A percentile compares a stretch with the other conserved stretches of the same genome.
Conservation (phyloP, 2,888 invertebrate genomes). For the Aethes cnicana region DNA sequence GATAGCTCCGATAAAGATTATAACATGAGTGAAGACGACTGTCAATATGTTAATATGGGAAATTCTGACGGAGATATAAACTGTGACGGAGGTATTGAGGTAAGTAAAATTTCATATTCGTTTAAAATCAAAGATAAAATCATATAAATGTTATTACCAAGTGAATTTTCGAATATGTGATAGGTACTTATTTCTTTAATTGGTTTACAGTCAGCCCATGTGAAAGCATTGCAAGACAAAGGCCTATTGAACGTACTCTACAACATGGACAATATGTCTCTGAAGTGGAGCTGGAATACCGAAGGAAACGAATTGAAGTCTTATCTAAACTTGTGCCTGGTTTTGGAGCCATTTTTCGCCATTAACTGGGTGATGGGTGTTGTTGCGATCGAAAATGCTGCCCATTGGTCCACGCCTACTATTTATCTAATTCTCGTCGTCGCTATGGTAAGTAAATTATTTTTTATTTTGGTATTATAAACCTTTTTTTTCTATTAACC, state of each 20-base stretch:
- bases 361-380: constrained; percentile 89
- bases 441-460: constrained; percentile 74
- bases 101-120: constrained; percentile 37
- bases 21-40: constrained; percentile 65
- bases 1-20: constrained; percentile 73
- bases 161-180: too few species aligned
- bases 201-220: constrained; percentile 38
- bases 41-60: constrained; percentile 57
- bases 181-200: neutral
- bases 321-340: constrained; percentile 84
- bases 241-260: constrained; percentile 65
- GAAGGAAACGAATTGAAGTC: constrained; percentile 83
- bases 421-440: constrained; percentile 82
- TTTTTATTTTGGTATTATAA: neutral
- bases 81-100: constrained; percentile 58
- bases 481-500: constrained; percentile 2
- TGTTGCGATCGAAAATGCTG: constrained; percentile 86
- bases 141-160: too few species aligned
- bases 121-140: too few species aligned
- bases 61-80: constrained; percentile 47
- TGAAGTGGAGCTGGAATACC: constrained; percentile 71
- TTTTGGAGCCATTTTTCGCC: constrained; percentile 87
- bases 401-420: constrained; percentile 83
- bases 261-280: constrained; percentile 69
- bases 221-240: constrained; percentile 58